Conservation (phyloP, 1,140 invertebrate genomes). For the Bombus huntii region DNA sequence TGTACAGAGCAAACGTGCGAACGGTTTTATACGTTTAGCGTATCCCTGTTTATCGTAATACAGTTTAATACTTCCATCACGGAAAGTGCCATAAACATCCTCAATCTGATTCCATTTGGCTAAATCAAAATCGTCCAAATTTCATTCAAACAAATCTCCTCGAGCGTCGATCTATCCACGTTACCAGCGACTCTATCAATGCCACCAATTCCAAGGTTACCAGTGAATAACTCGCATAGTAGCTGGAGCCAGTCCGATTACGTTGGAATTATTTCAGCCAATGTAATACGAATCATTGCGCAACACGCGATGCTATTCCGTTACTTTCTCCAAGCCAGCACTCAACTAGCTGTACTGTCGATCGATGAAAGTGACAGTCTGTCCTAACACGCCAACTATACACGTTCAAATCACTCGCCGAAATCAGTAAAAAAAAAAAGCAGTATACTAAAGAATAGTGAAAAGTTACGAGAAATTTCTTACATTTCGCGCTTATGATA, state of each 20-base stretch:
- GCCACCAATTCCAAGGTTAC: slow-evolving; percentile 14
- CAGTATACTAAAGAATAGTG: rapidly evolving
- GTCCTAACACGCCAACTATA: slow-evolving; percentile 12
- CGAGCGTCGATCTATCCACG: not conserved
- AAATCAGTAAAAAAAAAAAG: no score
- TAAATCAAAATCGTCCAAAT: not conserved
- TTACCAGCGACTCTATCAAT: not conserved
- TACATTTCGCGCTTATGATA: no score
- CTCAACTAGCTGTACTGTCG: not conserved
- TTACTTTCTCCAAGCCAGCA: slow-evolving; percentile 65
- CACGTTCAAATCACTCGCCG: not conserved
- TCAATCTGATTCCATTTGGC: not conserved
- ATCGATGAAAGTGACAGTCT: slow-evolving; percentile 65
- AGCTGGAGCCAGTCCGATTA: slow-evolving; percentile 9
- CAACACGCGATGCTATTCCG: slow-evolving; percentile 49
- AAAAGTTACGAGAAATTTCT: not conserved
- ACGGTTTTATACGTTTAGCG: no score
- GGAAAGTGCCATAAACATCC: not conserved
- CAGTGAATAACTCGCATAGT: not conserved
- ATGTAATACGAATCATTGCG: slow-evolving; percentile 58
- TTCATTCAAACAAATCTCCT: not conserved
- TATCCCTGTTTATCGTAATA: no score
- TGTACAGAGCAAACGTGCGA: no score
- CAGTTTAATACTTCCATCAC: not conserved
- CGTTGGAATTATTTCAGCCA: slow-evolving; percentile 42